Evolutionary conservation across 2,797 vertebrate species (phyloP).

Genomic region (Bovichtus variegatus): DNA sequence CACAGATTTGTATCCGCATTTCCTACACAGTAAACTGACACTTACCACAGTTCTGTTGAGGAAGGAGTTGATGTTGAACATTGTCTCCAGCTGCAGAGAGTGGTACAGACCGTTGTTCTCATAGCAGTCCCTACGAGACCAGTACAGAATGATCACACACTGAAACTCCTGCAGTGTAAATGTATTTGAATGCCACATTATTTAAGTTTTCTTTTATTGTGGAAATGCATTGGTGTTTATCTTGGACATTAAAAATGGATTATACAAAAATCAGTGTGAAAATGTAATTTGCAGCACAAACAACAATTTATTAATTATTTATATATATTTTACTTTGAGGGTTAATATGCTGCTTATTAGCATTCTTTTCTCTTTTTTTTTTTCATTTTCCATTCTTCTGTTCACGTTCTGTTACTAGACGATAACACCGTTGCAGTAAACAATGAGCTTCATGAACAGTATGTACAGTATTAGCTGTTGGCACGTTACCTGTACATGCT

Average conservation of each 20-base stretch:
- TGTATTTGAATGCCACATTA: background rate
- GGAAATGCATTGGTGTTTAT: background rate
- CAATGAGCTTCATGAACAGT: background rate
- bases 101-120: conserved; percentile 93
- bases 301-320: background rate
- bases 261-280: background rate
- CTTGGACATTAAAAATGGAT: background rate
- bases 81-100: conserved; percentile 91
- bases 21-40: background rate
- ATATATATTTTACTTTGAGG: background rate
- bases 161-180: background rate
- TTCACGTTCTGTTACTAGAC: background rate
- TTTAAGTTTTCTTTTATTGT: background rate
- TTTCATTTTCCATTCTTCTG: too few species aligned
- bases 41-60: conserved; percentile 90
- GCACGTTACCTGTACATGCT: conserved; percentile 92
- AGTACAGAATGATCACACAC: conserved; percentile 6
- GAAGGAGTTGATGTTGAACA: conserved; percentile 90
- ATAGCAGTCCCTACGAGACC: conserved; percentile 88
- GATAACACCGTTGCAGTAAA: background rate
- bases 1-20: background rate
- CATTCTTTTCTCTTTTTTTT: background rate
- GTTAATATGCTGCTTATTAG: background rate
- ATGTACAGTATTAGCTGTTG: background rate
- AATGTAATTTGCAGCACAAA: background rate